phyloP scores from a whole-genome alignment of 2,113 vertebrate species.

The Tretioscincus oriximinensis region DNA sequence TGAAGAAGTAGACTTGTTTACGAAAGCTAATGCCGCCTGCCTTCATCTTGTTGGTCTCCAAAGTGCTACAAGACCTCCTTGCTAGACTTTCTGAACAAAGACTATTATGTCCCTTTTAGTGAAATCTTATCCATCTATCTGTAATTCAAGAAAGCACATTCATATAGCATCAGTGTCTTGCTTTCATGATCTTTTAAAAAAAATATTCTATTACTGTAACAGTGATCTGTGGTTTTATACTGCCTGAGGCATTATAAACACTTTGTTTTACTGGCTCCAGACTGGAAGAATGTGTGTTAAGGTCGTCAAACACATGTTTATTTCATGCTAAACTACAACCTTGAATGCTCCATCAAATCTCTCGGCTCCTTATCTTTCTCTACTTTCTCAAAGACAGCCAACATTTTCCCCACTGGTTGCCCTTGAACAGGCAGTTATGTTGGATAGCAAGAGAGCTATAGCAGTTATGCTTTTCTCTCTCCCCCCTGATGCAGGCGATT shows the following conservation, averaged over 20 bases:
- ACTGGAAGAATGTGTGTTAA: background rate
- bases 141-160: too few species aligned
- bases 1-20: too few species aligned
- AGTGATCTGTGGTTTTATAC: background rate
- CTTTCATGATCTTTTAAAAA: too few species aligned
- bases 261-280: background rate
- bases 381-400: slow-evolving; percentile 20
- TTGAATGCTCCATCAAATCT: slow-evolving; percentile 23
- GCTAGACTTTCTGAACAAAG: too few species aligned
- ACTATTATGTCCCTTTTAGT: too few species aligned
- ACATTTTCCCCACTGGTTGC: slow-evolving; percentile 10
- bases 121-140: too few species aligned
- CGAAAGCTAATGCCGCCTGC: too few species aligned
- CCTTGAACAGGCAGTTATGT: slow-evolving; percentile 8
- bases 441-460: background rate
- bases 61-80: too few species aligned
- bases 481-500: background rate
- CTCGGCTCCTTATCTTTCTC: slow-evolving; percentile 2
- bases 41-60: too few species aligned
- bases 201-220: too few species aligned
- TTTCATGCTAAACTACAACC: background rate
- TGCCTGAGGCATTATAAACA: background rate
- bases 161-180: too few species aligned
- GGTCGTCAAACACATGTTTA: background rate
- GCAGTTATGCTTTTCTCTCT: background rate